Evolutionary conservation across 2,113 vertebrate genomes (phyloP).

Genomic region (Thalassoma bifasciatum): DNA sequence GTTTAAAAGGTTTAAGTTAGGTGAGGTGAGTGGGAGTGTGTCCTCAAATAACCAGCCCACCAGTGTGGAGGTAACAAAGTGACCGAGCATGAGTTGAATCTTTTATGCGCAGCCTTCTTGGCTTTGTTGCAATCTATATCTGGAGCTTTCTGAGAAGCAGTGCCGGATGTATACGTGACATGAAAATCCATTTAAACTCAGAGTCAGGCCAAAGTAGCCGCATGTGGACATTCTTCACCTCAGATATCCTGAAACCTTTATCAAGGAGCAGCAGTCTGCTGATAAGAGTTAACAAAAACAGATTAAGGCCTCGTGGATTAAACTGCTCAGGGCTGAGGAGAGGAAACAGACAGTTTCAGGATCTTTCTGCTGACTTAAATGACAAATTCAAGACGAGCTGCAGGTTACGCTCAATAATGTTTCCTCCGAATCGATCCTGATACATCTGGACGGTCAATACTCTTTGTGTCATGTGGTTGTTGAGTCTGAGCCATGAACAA

Average conservation of each 20-base stretch:
- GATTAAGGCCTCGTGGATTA: not conserved
- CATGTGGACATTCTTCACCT: not conserved
- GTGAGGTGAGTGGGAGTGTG: not conserved
- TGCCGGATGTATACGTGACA: slow-evolving; percentile 2
- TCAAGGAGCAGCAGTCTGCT: not conserved
- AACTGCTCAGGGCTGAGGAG: not conserved
- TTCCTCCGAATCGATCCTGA: not conserved
- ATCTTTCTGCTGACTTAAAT: not conserved
- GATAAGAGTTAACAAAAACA: slow-evolving; percentile 8
- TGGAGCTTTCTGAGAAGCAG: not conserved
- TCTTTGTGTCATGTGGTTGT: not conserved
- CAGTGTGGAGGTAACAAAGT: slow-evolving; percentile 6
- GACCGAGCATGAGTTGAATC: not conserved
- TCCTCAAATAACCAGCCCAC: slow-evolving; percentile 15
- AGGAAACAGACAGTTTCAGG: slow-evolving; percentile 18
- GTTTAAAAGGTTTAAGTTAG: not conserved
- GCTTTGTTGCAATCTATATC: slow-evolving; percentile 15
- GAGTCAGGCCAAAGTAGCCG: slow-evolving; percentile 6
- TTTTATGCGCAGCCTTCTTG: slow-evolving; percentile 4
- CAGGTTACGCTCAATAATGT: not conserved
- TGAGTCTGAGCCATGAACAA: too few relatives aligned
- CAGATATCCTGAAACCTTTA: not conserved
- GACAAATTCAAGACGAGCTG: not conserved
- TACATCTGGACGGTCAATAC: not conserved
- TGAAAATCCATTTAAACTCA: slow-evolving; percentile 16